Conservation (phyloP, 2,888 invertebrate species). For the Drosophila phalerata region DNA sequence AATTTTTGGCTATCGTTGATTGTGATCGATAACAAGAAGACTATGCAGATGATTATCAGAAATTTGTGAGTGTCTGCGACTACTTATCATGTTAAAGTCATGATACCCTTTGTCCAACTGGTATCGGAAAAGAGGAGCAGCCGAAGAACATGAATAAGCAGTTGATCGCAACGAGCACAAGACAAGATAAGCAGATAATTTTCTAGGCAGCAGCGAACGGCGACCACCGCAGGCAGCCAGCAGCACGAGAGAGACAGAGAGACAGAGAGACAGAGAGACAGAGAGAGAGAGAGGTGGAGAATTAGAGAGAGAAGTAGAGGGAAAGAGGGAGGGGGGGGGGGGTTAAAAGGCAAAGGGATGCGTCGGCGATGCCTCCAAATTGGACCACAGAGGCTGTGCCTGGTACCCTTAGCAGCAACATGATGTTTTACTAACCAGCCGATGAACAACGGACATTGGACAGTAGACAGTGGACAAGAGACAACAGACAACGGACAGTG, state of each 20-base stretch:
- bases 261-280: slow-evolving; percentile 11
- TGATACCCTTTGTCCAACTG: slow-evolving; percentile 41
- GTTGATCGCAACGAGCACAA: slow-evolving; percentile 80
- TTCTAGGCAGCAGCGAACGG: slow-evolving; percentile 65
- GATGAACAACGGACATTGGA: slow-evolving; percentile 21
- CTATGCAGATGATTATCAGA: background rate
- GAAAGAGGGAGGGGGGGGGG: background rate
- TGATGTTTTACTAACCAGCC: slow-evolving; percentile 84
- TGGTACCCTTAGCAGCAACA: slow-evolving; percentile 77
- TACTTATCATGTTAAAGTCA: slow-evolving; percentile 25
- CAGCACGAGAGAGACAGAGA: slow-evolving; percentile 6
- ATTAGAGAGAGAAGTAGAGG: slow-evolving; percentile 1
- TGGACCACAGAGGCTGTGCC: slow-evolving; percentile 82
- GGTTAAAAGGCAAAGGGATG: slow-evolving; percentile 28
- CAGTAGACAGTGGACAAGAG: slow-evolving; percentile 8
- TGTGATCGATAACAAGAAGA: background rate
- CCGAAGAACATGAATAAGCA: slow-evolving; percentile 82
- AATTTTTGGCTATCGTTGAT: background rate
- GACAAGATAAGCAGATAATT: slow-evolving; percentile 83
- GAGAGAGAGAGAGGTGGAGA: slow-evolving; percentile 9
- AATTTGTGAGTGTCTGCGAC: background rate
- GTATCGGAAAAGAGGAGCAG: slow-evolving; percentile 53
- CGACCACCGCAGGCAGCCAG: slow-evolving; percentile 52
- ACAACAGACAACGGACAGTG: slow-evolving; percentile 19
- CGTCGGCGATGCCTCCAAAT: slow-evolving; percentile 68